Conservation (phyloP, 1,140 invertebrate genomes). For the Drosophila kurseongensis region DNA sequence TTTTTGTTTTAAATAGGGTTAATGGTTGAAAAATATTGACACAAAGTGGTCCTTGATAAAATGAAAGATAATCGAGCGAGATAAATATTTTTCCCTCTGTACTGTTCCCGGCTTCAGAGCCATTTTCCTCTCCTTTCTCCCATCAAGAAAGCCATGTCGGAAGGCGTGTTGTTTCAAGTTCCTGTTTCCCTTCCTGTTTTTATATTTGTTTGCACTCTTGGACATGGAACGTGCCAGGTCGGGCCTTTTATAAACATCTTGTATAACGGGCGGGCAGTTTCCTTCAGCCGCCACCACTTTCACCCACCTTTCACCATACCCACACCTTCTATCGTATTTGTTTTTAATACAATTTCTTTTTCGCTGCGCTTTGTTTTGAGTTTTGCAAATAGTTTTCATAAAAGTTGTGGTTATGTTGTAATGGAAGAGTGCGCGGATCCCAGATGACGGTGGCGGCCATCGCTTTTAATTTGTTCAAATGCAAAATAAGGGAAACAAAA, state of each 20-base stretch:
- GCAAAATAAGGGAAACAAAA: constrained; percentile 8
- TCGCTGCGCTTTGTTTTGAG: constrained; percentile 41
- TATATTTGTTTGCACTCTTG: constrained; percentile 39
- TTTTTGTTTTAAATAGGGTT: too few relatives aligned
- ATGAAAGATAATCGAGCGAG: too few relatives aligned
- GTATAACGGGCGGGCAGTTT: constrained; percentile 19
- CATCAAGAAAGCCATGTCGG: constrained; percentile 32
- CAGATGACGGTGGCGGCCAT: constrained; percentile 30
- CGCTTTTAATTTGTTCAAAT: constrained; percentile 64
- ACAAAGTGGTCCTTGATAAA: too few relatives aligned
- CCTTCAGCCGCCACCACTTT: constrained; percentile 1
- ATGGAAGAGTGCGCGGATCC: constrained; percentile 14
- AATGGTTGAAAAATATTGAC: too few relatives aligned
- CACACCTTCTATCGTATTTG: constrained; percentile 45
- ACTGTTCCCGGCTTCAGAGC: constrained; percentile 2
- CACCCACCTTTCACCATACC: neutral
- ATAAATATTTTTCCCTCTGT: neutral
- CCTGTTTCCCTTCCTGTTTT: constrained; percentile 19
- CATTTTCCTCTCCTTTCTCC: neutral
- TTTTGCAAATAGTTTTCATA: constrained; percentile 75
- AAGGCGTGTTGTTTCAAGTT: constrained; percentile 12
- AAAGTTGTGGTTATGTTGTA: constrained; percentile 46
- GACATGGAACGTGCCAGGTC: constrained; percentile 42
- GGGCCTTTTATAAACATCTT: constrained; percentile 55
- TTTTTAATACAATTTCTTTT: constrained; percentile 59